A percentile compares a stretch with the other conserved stretches of the same genome.
Evolutionary conservation across 2,888 invertebrate genomes (phyloP).

Genomic region (Amiota minor): DNA sequence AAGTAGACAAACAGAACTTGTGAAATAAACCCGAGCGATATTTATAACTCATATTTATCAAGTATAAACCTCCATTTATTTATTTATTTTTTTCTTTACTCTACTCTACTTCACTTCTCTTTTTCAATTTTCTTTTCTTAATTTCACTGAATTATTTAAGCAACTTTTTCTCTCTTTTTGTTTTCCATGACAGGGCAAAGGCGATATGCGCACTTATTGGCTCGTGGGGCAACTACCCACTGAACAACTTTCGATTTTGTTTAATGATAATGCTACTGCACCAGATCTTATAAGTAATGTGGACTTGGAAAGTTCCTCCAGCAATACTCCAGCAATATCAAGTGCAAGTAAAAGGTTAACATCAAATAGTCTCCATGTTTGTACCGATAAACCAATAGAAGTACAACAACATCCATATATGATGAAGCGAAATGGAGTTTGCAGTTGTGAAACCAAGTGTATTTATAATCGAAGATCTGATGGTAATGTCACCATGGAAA

Average conservation of each 20-base stretch:
- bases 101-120: neutral
- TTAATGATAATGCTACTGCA: conserved; percentile 43
- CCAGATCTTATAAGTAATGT: conserved; percentile 70
- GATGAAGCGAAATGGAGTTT: conserved; percentile 48
- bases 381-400: neutral
- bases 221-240: conserved; percentile 78
- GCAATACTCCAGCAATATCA: neutral
- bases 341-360: neutral
- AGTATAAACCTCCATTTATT: too few species aligned
- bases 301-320: conserved; percentile 55
- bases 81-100: too few species aligned
- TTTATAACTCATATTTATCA: too few species aligned
- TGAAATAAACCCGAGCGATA: too few species aligned
- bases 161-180: neutral
- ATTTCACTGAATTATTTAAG: neutral
- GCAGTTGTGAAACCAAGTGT: conserved; percentile 68
- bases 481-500: conserved; percentile 61
- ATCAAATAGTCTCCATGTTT: neutral
- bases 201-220: conserved; percentile 91
- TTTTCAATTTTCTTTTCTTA: neutral
- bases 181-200: conserved; percentile 83
- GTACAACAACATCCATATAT: conserved; percentile 12
- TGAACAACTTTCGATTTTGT: conserved; percentile 35
- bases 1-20: too few species aligned
- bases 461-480: conserved; percentile 68